Conservation (phyloP, 2,797 vertebrate genomes). For the Pseudomugil tenellus region DNA sequence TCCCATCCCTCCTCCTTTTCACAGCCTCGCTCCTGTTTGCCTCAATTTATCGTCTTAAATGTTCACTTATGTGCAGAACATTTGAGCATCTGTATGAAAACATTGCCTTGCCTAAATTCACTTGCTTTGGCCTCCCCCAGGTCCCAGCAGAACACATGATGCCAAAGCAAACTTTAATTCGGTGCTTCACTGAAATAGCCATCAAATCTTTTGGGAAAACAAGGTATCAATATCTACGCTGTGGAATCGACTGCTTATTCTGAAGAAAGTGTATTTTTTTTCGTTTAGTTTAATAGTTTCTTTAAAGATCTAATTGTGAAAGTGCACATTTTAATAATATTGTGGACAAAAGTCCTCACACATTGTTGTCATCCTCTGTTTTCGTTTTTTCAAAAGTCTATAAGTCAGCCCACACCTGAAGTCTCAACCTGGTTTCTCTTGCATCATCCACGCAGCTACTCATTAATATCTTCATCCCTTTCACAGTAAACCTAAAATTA, state of each 20-base stretch:
- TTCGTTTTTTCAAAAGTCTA: not conserved
- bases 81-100: not conserved
- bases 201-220: not conserved
- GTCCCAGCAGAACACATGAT: not conserved
- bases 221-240: not conserved
- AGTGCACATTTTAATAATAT: not conserved
- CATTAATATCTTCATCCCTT: not conserved
- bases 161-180: not conserved
- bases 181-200: not conserved
- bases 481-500: not conserved
- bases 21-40: conserved; percentile 3
- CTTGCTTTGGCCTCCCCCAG: not conserved
- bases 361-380: not conserved
- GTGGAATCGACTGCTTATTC: not conserved
- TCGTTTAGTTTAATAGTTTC: not conserved
- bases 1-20: conserved; percentile 39
- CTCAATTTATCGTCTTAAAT: conserved; percentile 19
- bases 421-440: conserved; percentile 2
- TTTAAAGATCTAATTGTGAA: not conserved
- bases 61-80: conserved; percentile 12
- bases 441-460: conserved; percentile 2
- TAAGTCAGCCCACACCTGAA: not conserved
- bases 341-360: not conserved
- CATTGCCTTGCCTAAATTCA: conserved; percentile 10
- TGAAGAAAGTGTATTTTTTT: not conserved